These are phyloP conservation scores for Potamilus streckersoni DNA, from an alignment of 1,140 invertebrate species.

Conservation along the genomic window DNA sequence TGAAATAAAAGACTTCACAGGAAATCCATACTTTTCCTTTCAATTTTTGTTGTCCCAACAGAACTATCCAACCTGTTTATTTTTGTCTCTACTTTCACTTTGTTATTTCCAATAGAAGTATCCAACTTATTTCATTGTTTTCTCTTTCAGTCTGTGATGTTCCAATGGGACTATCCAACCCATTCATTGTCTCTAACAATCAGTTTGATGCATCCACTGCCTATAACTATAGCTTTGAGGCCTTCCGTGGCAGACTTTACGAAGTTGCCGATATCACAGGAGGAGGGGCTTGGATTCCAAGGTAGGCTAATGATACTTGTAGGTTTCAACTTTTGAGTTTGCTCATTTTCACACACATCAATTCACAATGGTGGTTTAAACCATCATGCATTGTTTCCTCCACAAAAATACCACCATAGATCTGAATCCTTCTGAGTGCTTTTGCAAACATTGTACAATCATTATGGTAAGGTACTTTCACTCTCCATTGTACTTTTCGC, in stretches of 20 bases:
- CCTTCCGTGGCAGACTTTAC: constrained; percentile 41
- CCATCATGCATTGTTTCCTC: neutral
- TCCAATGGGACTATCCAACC: constrained; percentile 42
- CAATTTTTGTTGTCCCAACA: constrained; percentile 40
- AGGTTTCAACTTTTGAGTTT: too few species aligned
- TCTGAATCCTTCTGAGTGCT: neutral
- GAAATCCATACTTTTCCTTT: neutral
- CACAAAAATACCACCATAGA: neutral
- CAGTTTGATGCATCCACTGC: constrained; percentile 39
- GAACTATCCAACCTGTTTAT: constrained; percentile 33
- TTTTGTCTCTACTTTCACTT: constrained; percentile 36
- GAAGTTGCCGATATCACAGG: constrained; percentile 40
- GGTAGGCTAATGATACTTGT: constrained; percentile 22
- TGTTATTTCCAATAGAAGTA: constrained; percentile 29
- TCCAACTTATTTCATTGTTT: neutral
- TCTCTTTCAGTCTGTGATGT: constrained; percentile 36
- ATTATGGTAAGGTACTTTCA: neutral
- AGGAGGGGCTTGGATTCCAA: constrained; percentile 53
- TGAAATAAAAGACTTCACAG: neutral
- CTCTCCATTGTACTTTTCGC: too few species aligned
- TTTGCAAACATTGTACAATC: neutral
- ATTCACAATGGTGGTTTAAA: neutral
- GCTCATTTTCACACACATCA: neutral
- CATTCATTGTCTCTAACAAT: constrained; percentile 32
- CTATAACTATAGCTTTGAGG: constrained; percentile 26